Percentiles rank a stretch among this genome's conserved stretches.
These are phyloP conservation scores for Heterocephalus glaber DNA, from an alignment of 2,113 vertebrate genomes.

Conservation along the genomic window DNA sequence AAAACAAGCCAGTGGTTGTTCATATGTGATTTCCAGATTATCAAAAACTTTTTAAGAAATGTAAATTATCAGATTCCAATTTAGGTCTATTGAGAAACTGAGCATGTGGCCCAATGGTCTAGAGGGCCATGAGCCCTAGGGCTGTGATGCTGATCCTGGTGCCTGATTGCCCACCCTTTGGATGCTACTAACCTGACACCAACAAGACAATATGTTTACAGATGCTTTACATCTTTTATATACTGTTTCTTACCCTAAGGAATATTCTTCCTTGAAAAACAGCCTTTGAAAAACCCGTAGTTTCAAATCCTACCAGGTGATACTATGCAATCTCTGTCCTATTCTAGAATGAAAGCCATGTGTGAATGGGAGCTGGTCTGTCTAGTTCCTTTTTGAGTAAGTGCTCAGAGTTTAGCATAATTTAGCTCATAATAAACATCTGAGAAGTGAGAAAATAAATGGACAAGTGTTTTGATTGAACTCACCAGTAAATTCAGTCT, in stretches of 20 bases:
- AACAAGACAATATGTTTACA: background rate
- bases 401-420: background rate
- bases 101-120: background rate
- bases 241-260: background rate
- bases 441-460: background rate
- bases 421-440: background rate
- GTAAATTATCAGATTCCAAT: background rate
- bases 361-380: accelerated
- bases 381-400: background rate
- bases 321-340: background rate
- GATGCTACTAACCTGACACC: background rate
- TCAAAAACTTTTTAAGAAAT: background rate
- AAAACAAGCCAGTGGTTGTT: background rate
- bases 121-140: background rate
- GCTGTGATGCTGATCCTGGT: background rate
- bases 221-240: background rate
- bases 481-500: background rate
- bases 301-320: background rate
- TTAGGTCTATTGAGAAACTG: background rate
- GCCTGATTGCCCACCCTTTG: accelerated
- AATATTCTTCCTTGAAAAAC: background rate
- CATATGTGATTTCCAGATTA: background rate
- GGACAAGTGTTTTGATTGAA: background rate
- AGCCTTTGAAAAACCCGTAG: background rate
- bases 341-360: background rate